Percentiles rank a stretch among this genome's conserved stretches.
phyloP scores from a whole-genome alignment of 2,113 vertebrate species.

The Ceyx melanurus region DNA sequence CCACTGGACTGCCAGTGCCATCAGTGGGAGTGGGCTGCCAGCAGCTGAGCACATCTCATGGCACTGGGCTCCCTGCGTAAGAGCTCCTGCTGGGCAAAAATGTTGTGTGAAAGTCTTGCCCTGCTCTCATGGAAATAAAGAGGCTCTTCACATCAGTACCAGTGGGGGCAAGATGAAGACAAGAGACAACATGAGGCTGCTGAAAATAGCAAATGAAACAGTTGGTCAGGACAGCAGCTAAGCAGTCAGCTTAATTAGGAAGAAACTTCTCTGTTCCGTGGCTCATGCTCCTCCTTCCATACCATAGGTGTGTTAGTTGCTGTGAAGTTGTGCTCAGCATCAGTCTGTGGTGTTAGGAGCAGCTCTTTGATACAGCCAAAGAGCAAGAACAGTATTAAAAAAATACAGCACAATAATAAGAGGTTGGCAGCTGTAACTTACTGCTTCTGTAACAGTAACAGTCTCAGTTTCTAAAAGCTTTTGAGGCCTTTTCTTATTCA shows the following conservation, averaged over 20 bases:
- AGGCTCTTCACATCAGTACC: background rate
- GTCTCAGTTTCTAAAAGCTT: background rate
- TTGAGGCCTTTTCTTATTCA: background rate
- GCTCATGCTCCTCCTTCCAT: background rate
- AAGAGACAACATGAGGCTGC: constrained; percentile 9
- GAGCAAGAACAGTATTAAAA: background rate
- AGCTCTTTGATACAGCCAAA: background rate
- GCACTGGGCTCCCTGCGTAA: background rate
- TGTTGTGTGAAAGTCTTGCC: background rate
- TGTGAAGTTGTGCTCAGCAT: background rate
- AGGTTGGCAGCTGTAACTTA: background rate
- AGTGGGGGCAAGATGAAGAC: background rate
- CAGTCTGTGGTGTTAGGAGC: background rate
- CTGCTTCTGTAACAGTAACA: background rate
- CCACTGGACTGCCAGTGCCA: background rate
- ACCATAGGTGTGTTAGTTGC: background rate
- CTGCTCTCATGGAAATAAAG: background rate
- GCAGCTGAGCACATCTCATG: background rate
- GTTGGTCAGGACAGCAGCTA: background rate
- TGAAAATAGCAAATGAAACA: constrained; percentile 43
- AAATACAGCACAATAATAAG: background rate
- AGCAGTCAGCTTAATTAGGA: background rate
- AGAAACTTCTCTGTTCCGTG: background rate
- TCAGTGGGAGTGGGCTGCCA: background rate
- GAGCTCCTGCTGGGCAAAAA: constrained; percentile 5